phyloP scores from a whole-genome alignment of 1,140 invertebrate genomes.

The Stegodyphus mimosarum region DNA sequence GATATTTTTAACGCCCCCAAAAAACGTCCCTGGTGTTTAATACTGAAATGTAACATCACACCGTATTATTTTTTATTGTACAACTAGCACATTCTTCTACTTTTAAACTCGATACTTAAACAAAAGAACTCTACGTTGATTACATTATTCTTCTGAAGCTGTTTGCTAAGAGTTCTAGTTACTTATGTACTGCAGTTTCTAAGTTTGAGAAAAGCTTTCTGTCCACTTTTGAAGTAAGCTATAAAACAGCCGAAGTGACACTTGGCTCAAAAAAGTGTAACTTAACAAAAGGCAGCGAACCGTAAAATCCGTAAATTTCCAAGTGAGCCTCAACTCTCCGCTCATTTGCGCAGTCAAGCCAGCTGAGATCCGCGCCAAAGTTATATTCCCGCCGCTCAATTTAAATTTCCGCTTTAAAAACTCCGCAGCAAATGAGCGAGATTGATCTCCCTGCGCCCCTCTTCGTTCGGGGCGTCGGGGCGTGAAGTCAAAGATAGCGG shows the following conservation, averaged over 20 bases:
- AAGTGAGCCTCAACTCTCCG: slow-evolving; percentile 5
- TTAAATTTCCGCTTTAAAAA: slow-evolving; percentile 61
- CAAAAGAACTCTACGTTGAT: too few species aligned
- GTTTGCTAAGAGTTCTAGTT: too few species aligned
- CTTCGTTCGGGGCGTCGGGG: slow-evolving; percentile 28
- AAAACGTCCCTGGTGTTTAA: too few species aligned
- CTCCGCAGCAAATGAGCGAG: slow-evolving; percentile 56
- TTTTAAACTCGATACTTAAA: too few species aligned
- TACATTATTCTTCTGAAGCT: too few species aligned
- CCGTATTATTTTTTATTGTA: too few species aligned
- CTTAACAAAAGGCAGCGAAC: slow-evolving; percentile 22
- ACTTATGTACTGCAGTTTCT: too few species aligned
- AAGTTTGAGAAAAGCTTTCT: too few species aligned
- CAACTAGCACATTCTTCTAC: too few species aligned
- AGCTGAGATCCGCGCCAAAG: slow-evolving; percentile 5
- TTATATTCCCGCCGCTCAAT: slow-evolving; percentile 37
- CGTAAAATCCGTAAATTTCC: background rate
- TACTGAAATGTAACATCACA: too few species aligned
- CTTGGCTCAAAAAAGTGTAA: slow-evolving; percentile 9
- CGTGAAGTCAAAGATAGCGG: slow-evolving; percentile 60
- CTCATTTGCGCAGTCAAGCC: slow-evolving; percentile 18
- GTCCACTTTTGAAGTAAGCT: background rate
- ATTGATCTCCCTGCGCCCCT: slow-evolving; percentile 2
- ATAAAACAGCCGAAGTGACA: background rate
- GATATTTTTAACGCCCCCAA: too few species aligned